Evolutionary conservation across 2,888 invertebrate species (phyloP).

Genomic region (Sarcophaga caerulescens): DNA sequence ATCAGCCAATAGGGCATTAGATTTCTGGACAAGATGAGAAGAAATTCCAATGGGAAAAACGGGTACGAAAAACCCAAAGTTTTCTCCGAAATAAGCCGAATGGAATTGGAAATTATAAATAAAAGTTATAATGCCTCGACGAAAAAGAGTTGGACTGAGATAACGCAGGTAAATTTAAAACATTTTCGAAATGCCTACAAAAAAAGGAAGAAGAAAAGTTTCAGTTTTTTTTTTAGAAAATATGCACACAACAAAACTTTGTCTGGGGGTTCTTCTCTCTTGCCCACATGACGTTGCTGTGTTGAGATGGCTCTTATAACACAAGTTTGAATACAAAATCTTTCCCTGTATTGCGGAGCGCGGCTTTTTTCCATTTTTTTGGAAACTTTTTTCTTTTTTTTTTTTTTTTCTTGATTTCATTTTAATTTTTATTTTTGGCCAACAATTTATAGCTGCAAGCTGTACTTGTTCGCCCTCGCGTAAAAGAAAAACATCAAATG

Average conservation of each 20-base stretch:
- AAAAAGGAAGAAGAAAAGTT: constrained; percentile 27
- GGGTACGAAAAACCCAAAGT: background rate
- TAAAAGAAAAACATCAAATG: constrained; percentile 61
- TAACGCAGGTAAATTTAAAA: constrained; percentile 22
- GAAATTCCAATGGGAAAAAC: constrained; percentile 14
- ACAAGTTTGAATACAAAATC: constrained; percentile 42
- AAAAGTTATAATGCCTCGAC: background rate
- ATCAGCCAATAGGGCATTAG: background rate
- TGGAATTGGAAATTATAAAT: constrained; percentile 26
- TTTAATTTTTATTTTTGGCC: constrained; percentile 14
- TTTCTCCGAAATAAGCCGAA: constrained; percentile 35
- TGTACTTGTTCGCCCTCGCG: constrained; percentile 53
- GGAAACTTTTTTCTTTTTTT: constrained; percentile 3
- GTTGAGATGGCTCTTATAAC: constrained; percentile 48
- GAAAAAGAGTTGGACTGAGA: constrained; percentile 17
- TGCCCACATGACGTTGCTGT: constrained; percentile 5
- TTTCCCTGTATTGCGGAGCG: constrained; percentile 1
- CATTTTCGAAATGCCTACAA: background rate
- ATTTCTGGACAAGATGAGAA: constrained; percentile 10
- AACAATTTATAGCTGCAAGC: constrained; percentile 52
- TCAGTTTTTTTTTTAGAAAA: background rate
- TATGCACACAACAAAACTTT: constrained; percentile 42
- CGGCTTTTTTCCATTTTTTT: background rate
- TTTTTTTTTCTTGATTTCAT: background rate
- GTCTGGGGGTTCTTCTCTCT: constrained; percentile 47